Evolutionary conservation across 2,113 vertebrate genomes (phyloP).

Genomic region (Glaucidium brasilianum): DNA sequence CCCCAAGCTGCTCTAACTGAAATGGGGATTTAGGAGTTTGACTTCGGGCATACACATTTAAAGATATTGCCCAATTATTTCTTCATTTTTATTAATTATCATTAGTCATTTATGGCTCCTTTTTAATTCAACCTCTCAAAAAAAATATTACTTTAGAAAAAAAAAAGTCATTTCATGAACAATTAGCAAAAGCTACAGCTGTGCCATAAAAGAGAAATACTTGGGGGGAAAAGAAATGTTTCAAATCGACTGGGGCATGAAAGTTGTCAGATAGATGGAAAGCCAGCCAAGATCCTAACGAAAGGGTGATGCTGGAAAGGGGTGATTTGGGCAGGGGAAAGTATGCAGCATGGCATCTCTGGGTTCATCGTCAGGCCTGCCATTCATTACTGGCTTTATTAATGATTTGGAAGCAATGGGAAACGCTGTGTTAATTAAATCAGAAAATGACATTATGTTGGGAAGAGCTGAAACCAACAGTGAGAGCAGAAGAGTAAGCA

Average conservation of each 20-base stretch:
- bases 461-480: not conserved
- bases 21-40: not conserved
- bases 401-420: not conserved
- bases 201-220: not conserved
- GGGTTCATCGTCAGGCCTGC: not conserved
- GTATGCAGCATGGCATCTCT: not conserved
- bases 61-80: slow-evolving; percentile 22
- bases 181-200: slow-evolving; percentile 41
- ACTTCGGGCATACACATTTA: not conserved
- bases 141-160: slow-evolving; percentile 5
- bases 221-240: not conserved
- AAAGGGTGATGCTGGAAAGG: not conserved
- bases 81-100: slow-evolving; percentile 42
- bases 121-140: not conserved
- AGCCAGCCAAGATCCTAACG: not conserved
- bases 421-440: not conserved
- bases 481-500: not conserved
- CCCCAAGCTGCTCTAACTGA: not conserved
- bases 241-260: rapidly evolving
- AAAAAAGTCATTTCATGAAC: not conserved
- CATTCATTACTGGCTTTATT: not conserved
- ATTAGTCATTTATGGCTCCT: slow-evolving; percentile 14
- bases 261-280: not conserved
- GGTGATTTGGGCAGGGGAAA: not conserved
- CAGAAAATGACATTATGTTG: not conserved